phyloP scores from a whole-genome alignment of 1,140 invertebrate species.

The Diorhabda sublineata region DNA sequence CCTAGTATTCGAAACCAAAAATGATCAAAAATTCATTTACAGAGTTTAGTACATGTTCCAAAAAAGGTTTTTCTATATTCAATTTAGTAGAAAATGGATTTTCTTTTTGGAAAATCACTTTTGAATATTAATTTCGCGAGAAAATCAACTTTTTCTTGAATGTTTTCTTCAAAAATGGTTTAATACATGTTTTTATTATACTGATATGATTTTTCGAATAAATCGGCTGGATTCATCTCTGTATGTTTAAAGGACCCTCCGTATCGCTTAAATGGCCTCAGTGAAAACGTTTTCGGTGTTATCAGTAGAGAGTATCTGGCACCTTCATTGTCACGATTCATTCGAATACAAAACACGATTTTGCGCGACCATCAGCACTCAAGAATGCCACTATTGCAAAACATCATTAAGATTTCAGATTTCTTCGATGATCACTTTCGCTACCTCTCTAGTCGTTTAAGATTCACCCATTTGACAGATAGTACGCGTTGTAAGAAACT shows the following conservation, averaged over 20 bases:
- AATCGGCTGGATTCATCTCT: background rate
- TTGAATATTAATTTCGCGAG: too few species aligned
- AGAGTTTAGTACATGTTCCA: too few species aligned
- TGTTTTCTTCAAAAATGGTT: too few species aligned
- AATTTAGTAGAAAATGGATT: too few species aligned
- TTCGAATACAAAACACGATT: constrained; percentile 18
- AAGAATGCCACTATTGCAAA: constrained; percentile 19
- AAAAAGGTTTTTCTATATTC: too few species aligned
- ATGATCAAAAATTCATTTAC: too few species aligned
- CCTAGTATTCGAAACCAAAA: too few species aligned
- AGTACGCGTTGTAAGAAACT: too few species aligned
- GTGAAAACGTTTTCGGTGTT: constrained; percentile 18
- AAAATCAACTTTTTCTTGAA: too few species aligned
- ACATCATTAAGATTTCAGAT: constrained; percentile 23
- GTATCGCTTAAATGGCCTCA: constrained; percentile 6
- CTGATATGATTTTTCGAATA: background rate
- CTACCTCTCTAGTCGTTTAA: background rate
- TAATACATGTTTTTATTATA: too few species aligned
- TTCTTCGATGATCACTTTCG: background rate
- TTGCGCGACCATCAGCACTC: constrained; percentile 10
- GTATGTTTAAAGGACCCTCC: background rate
- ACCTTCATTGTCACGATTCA: constrained; percentile 20
- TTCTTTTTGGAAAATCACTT: too few species aligned
- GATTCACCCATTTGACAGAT: too few species aligned
- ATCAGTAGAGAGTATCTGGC: constrained; percentile 19